phyloP scores from a whole-genome alignment of 1,140 invertebrate genomes.

The Helicoverpa armigera region DNA sequence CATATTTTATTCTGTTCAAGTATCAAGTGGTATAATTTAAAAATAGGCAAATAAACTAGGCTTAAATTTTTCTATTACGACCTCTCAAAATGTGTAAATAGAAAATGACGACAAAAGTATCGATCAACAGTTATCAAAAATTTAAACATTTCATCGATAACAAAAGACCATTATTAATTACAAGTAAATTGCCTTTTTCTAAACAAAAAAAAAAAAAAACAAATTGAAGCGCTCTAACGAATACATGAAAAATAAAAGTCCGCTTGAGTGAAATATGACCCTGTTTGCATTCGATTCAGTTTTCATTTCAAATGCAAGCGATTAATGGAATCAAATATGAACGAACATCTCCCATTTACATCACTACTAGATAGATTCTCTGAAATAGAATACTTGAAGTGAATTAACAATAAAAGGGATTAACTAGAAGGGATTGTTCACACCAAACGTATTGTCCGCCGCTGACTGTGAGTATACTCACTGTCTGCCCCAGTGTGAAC shows the following conservation, averaged over 20 bases:
- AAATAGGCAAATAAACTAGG: not conserved
- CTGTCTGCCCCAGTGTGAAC: no score
- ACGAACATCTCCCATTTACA: not conserved
- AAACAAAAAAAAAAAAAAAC: not conserved
- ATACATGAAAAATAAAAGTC: not conserved
- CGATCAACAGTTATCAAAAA: no score
- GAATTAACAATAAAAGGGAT: not conserved
- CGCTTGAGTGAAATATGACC: not conserved
- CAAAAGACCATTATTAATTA: no score
- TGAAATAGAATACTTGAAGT: not conserved
- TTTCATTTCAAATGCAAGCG: constrained; percentile 10
- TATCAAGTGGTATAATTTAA: not conserved
- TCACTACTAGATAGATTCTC: not conserved
- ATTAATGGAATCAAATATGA: constrained; percentile 21
- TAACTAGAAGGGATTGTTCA: not conserved
- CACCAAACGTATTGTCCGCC: no score
- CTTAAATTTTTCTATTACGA: not conserved
- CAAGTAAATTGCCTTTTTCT: no score
- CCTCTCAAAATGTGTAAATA: no score
- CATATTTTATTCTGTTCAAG: no score
- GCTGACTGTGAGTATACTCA: no score
- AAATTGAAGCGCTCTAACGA: no score
- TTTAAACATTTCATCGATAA: not conserved
- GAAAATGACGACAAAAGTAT: no score
- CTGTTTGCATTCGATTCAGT: constrained; percentile 14